These are phyloP conservation scores for Epinotia ramella DNA, from an alignment of 2,888 invertebrate genomes.

Conservation along the genomic window DNA sequence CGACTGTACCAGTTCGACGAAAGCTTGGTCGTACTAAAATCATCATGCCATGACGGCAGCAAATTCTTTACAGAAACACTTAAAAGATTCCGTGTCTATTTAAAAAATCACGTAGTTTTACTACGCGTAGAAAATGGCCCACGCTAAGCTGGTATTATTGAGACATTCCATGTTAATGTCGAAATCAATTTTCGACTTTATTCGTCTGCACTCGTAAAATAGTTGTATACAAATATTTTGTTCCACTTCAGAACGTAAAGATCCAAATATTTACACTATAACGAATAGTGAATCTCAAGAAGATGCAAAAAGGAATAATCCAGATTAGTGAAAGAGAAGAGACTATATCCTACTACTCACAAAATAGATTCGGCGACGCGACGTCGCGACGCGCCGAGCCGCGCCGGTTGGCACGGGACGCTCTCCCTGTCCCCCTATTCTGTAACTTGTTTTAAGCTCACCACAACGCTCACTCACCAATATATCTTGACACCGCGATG, in stretches of 20 bases:
- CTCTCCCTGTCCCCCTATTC: constrained; percentile 45
- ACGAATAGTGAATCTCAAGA: constrained; percentile 51
- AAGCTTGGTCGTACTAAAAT: constrained; percentile 5
- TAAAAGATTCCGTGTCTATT: constrained; percentile 31
- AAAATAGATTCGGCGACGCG: constrained; percentile 71
- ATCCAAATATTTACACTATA: constrained; percentile 56
- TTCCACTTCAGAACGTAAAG: constrained; percentile 46
- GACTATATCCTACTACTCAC: constrained; percentile 60
- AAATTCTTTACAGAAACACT: constrained; percentile 6
- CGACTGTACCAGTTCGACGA: not conserved
- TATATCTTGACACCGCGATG: too few species aligned
- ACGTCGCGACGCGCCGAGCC: constrained; percentile 71
- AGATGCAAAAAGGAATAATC: constrained; percentile 41
- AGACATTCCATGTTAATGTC: constrained; percentile 21
- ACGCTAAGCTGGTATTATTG: constrained; percentile 12
- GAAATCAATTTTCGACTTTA: constrained; percentile 30
- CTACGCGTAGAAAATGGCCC: constrained; percentile 23
- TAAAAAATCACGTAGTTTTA: constrained; percentile 28
- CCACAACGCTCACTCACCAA: too few species aligned
- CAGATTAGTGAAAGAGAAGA: constrained; percentile 36
- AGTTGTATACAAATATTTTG: constrained; percentile 36
- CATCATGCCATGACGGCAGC: constrained; percentile 26
- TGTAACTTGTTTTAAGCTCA: too few species aligned
- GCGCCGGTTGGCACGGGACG: constrained; percentile 72
- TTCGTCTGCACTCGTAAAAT: constrained; percentile 22